A percentile compares a stretch with the other conserved stretches of the same genome.
These are phyloP conservation scores for Drosophila antonietae DNA, from an alignment of 2,888 invertebrate genomes.

Conservation along the genomic window DNA sequence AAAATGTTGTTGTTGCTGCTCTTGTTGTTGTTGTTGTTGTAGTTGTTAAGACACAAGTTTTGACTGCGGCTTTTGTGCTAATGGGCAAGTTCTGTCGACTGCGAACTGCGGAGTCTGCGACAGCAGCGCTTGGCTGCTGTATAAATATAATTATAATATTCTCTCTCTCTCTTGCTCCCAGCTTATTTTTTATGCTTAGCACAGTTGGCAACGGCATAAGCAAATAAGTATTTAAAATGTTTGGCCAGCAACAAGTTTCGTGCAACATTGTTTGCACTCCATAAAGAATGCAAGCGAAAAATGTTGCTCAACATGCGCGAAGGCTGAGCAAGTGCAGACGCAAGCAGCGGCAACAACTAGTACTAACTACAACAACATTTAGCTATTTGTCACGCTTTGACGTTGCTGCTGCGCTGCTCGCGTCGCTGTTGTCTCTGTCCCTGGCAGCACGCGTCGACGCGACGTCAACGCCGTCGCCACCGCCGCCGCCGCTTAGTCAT, in stretches of 20 bases:
- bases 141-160: constrained; percentile 54
- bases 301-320: constrained; percentile 53
- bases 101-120: constrained; percentile 40
- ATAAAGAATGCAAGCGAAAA: constrained; percentile 22
- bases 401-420: constrained; percentile 35
- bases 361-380: constrained; percentile 30
- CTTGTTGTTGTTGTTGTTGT: constrained; percentile 9
- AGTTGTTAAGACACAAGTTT: constrained; percentile 33
- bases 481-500: constrained; percentile 59
- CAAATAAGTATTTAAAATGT: constrained; percentile 40
- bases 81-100: constrained; percentile 49
- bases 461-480: constrained; percentile 21
- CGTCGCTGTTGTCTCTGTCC: constrained; percentile 23
- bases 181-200: constrained; percentile 17
- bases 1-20: constrained; percentile 29
- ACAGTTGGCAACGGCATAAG: constrained; percentile 39
- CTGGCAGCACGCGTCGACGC: constrained; percentile 55
- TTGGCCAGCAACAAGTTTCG: constrained; percentile 60
- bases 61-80: constrained; percentile 53
- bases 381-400: constrained; percentile 75
- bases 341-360: constrained; percentile 6
- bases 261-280: constrained; percentile 32
- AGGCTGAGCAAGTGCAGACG: constrained; percentile 34
- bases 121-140: constrained; percentile 39
- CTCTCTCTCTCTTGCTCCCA: constrained; percentile 12